Base-by-base conservation (phyloP, 1,140 invertebrate species). In the Mylabris phalerata region DNA sequence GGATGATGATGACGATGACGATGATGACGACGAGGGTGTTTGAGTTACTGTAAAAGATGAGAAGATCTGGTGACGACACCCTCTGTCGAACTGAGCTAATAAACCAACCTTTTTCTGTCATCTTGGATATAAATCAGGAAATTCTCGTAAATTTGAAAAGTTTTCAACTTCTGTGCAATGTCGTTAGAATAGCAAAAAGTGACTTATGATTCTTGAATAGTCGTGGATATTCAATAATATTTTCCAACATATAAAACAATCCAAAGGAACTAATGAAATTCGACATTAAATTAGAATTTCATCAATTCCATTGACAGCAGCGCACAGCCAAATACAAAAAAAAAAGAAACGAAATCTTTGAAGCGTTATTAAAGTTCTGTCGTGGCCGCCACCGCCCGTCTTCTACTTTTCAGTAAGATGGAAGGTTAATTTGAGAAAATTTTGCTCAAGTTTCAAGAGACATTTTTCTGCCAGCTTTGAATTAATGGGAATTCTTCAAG, bases 261-360 rank as follows among this genome's bases (percentile, higher is more conserved):
- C 32, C 7, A 32, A 32, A 54, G 39, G 49, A 48, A 54, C 57
- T 59, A 59, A 59, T 59, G 57, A 59, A 59, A 59, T 59, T 50
- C 46, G 57, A 59, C 50, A 50, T 54, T 59, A 59, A 59, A 59
- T 59, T 59, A 50, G 57, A 59, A 59, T 59, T 59, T 54, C 57
- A 59, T 59, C 50, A 50, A 59, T 59, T 59, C 48, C 9, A 50
- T 46, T 59, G 57, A 54, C 57, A 47, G 48, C 50, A 44, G 50
- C 38, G 57, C 48, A 59, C 48, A 27, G 19, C 19, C 19, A 19
- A 19, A 32, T 32, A 7, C 32, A 32, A 7, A 32, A 32, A 32
- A 32, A 32, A 19, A 19, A 19, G 19, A 19, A 19, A 19, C 19
- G 19, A 19, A 32, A 7, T 32, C 32, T 32, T 32, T 32, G 32